Base-by-base conservation (phyloP, 2,113 vertebrate species). In the Tenrec ecaudatus region DNA sequence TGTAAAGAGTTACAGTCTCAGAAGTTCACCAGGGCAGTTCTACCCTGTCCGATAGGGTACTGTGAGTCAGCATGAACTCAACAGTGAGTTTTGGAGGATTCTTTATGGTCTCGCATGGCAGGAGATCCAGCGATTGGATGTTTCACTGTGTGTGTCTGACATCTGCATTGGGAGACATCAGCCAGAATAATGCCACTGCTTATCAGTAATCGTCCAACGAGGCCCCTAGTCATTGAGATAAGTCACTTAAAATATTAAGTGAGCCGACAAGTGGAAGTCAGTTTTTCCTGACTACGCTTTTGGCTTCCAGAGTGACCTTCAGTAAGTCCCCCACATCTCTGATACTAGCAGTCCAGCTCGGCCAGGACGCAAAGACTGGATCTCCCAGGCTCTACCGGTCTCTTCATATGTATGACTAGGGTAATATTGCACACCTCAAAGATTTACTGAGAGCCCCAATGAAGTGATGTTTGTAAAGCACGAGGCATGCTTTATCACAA, bases 301-400 rank as follows among this genome's bases (percentile, higher is more conserved):
- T 58, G 43, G 23, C n/a, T 94, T 84, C 80, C 27, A 76, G 15
- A 58, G 25, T 76, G 6, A 91, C 80, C 20, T 87, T 38, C 84
- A 71, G 7, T 75, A 75, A 20, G 36, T 47, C 20, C 7, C 10
- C 78, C 82, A 57, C 36, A 76, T 31, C 15, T 27, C 0, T 27
- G 58, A 66, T 36, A 94, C 60, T 93, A 86, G 94, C n/a, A 87
- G 33, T 58, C 33, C 6, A n/a, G 22, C 84, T 86, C 89, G 57
- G 23, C 76, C 58, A 82, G 33, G 75, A 83, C 57, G 81, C 57
- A 94, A 93, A 75, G n/a, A 53, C 10, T 88, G 64, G 3, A 85
- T 92, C 75, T 71, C 23, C 82, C 78, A 90, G 89, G 82, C 22
- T 81, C 4, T n/a, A 38, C 38, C 66, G 20, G 22, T 68, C 73